Base-by-base conservation (phyloP, 2,113 vertebrate species). In the Phylloscopus whistleri region DNA sequence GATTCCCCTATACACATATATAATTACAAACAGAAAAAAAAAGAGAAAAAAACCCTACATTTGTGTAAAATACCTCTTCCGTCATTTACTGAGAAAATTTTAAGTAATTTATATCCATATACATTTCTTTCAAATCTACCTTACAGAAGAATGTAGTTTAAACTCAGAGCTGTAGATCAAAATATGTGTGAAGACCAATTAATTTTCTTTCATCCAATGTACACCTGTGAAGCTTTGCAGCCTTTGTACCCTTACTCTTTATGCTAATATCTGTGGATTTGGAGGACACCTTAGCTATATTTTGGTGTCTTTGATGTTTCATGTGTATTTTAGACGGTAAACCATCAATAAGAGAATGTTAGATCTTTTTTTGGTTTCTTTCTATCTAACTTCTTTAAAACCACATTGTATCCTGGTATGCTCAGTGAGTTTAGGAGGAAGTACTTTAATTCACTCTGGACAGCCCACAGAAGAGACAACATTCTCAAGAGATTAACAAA, bases 31-130 rank as follows among this genome's bases (percentile, higher is more conserved):
- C 49, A 30, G 18, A 37, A 30, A 70, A 74, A 66, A 46, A 4
- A 7, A 37, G n/a, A n/a, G n/a, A n/a, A 31, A 3, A 35, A 23
- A 74, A 30, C 0, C 2, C 4, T 26, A 53, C 16, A 14, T 43
- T 35, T 39, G 21, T 67, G 19, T 2, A 73, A 84, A 80, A 53
- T 43, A 43, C 4, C 2, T 43, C 1, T 31, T 59, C 10, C 27
- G 6, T 35, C 62, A 48, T 77, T 80, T 37, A 17, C 18, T 60
- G 15, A 56, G 31, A 77, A 89, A 81, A 73, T 27, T 37, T 35
- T 16, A 35, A 58, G 14, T 53, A 51, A 78, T 70, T 81, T 94
- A 30, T 51, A 84, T 30, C n/a, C 19, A 39, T 30, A 14, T 15
- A 35, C 2, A 69, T 28, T 81, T 77, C 24, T 74, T 87, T 60